Evolutionary conservation across 2,888 invertebrate genomes (phyloP).

Genomic region (Pyrgus malvae): DNA sequence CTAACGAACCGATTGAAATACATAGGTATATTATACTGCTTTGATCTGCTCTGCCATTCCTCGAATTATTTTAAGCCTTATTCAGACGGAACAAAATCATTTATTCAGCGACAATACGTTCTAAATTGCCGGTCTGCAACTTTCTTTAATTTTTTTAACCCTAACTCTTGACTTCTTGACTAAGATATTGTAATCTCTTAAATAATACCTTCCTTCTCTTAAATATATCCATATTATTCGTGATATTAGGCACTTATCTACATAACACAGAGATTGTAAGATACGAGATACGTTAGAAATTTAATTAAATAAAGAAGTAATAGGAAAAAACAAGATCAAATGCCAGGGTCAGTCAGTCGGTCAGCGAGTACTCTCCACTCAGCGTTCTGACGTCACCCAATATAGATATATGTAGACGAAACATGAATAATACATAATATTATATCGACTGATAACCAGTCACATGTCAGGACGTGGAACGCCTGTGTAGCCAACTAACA

Average conservation of each 20-base stretch:
- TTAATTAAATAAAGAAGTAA: not conserved
- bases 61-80: slow-evolving; percentile 6
- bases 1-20: slow-evolving; percentile 76
- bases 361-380: slow-evolving; percentile 23
- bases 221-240: too few relatives aligned
- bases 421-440: slow-evolving; percentile 33
- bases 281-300: too few relatives aligned
- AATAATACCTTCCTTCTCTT: too few relatives aligned
- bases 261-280: too few relatives aligned
- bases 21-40: too few relatives aligned
- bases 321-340: slow-evolving; percentile 52
- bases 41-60: slow-evolving; percentile 49
- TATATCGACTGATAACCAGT: slow-evolving; percentile 33
- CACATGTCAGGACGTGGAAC: slow-evolving; percentile 14
- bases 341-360: slow-evolving; percentile 34
- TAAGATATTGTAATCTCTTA: too few relatives aligned
- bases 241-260: too few relatives aligned
- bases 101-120: not conserved
- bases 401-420: slow-evolving; percentile 28
- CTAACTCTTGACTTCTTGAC: not conserved
- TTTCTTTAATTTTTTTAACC: slow-evolving; percentile 17
- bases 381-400: slow-evolving; percentile 26
- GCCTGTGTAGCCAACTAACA: not conserved
- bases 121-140: slow-evolving; percentile 15
- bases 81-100: not conserved